Conservation (phyloP, 2,113 vertebrate species). For the Hiodon tergisus region DNA sequence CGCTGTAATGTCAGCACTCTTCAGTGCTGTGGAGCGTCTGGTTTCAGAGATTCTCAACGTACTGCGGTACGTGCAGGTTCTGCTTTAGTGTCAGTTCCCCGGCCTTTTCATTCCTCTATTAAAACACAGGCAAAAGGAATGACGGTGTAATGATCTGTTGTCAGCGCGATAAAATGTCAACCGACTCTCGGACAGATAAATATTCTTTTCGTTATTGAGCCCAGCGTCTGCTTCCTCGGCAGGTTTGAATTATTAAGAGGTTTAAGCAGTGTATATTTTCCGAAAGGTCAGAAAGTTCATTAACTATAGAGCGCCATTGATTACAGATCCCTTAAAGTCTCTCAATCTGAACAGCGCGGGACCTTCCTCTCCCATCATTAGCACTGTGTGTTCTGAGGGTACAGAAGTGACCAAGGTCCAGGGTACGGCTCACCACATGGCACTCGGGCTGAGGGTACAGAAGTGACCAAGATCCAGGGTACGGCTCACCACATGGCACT, state of each 20-base stretch:
- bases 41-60: too few species aligned
- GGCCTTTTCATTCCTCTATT: conserved; percentile 57
- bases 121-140: conserved; percentile 54
- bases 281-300: conserved; percentile 75
- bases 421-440: too few species aligned
- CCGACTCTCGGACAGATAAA: conserved; percentile 57
- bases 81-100: conserved; percentile 35
- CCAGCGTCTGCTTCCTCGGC: conserved; percentile 57
- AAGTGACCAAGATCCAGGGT: too few species aligned
- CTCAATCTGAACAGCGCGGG: conserved; percentile 29
- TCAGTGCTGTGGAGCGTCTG: too few species aligned
- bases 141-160: conserved; percentile 56
- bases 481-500: too few species aligned
- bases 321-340: conserved; percentile 51
- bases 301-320: conserved; percentile 66
- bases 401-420: not conserved
- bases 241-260: conserved; percentile 78
- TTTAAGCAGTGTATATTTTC: conserved; percentile 65
- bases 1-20: too few species aligned
- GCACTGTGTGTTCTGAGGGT: not conserved
- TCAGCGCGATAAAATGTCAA: conserved; percentile 59
- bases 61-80: too few species aligned
- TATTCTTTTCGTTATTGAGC: conserved; percentile 60
- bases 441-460: too few species aligned
- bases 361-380: conserved; percentile 29